Evolutionary conservation across 53 echinoderm and acorn worm genomes (phyloP).

Genomic region (Arbacia lixula): DNA sequence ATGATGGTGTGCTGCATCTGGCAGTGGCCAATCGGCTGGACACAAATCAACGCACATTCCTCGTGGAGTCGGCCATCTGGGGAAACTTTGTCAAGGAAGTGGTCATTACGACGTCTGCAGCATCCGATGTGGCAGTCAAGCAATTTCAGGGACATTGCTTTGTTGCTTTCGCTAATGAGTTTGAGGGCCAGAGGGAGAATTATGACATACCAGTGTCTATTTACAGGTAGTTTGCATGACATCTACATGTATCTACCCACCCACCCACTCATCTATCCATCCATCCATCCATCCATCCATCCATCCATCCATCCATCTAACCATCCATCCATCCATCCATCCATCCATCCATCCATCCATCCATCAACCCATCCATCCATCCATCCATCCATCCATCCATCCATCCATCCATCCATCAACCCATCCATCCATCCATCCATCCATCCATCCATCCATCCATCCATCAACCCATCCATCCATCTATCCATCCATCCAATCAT

Average conservation of each 20-base stretch:
- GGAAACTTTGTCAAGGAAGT: slow-evolving; percentile 57
- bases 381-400: too few relatives aligned
- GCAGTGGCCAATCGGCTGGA: slow-evolving; percentile 76
- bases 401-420: too few relatives aligned
- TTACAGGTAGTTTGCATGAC: slow-evolving; percentile 71
- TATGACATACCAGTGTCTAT: slow-evolving; percentile 72
- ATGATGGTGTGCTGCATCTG: slow-evolving; percentile 68
- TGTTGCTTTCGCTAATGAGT: slow-evolving; percentile 79
- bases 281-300: too few relatives aligned
- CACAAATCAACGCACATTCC: slow-evolving; percentile 15
- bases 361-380: too few relatives aligned
- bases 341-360: too few relatives aligned
- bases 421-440: too few relatives aligned
- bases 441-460: too few relatives aligned
- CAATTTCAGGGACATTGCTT: slow-evolving; percentile 56
- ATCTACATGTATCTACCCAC: neutral
- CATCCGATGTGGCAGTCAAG: slow-evolving; percentile 54
- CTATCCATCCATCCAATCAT: too few relatives aligned
- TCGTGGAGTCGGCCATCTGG: slow-evolving; percentile 50
- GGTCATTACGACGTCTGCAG: slow-evolving; percentile 61
- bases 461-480: too few relatives aligned
- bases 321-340: too few relatives aligned
- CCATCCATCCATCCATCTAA: too few relatives aligned
- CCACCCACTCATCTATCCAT: neutral
- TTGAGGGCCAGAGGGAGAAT: slow-evolving; percentile 66